Base-by-base conservation (phyloP, 2,797 vertebrate genomes). In the Caiman crocodilus region DNA sequence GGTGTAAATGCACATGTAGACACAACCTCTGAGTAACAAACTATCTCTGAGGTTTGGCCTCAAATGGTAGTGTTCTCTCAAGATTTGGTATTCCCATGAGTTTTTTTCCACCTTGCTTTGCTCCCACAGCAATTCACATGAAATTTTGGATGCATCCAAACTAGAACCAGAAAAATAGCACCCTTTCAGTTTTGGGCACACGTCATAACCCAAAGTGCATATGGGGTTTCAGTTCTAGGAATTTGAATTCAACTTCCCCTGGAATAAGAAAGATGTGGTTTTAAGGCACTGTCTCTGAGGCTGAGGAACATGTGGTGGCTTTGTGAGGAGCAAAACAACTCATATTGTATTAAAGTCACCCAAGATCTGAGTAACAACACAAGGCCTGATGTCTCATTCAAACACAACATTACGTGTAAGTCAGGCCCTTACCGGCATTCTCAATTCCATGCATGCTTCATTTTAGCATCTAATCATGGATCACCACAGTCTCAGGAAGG, bases 301-400 rank as follows among this genome's bases (percentile, higher is more conserved):
- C 14, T 14, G 26, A 7, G 26, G 61, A 26, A 64, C 26, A 25
- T 64, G 61, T 25, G 25, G 28, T 64, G 28, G 26, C 26, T 6
- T n/a, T 64, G 26, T 15, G 61, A 64, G 26, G 61, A 63, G 26
- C 23, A 63, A 63, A 63, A 63, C 61, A 26, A 26, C 26, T 63
- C 26, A 26, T 50, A 64, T 64, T 28, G 13, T 28, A 28, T 57
- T 75, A 84, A 89, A 82, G 65, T 69, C 56, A 20, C 10, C 56
- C 85, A 50, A 64, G 71, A 7, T 65, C 1, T 14, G 0, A 0
- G 50, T 2, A 30, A 4, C 3, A 5, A 3, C 69, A 18, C 16
- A 77, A 30, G 30, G 1, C 16, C 35, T 78, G 50, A 3, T 56
- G 20, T 78, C 87, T 73, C 73, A 79, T 64, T 60, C 20, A 7